phyloP scores from a whole-genome alignment of 2,797 vertebrate genomes.

The Chaetophractus vellerosus region DNA sequence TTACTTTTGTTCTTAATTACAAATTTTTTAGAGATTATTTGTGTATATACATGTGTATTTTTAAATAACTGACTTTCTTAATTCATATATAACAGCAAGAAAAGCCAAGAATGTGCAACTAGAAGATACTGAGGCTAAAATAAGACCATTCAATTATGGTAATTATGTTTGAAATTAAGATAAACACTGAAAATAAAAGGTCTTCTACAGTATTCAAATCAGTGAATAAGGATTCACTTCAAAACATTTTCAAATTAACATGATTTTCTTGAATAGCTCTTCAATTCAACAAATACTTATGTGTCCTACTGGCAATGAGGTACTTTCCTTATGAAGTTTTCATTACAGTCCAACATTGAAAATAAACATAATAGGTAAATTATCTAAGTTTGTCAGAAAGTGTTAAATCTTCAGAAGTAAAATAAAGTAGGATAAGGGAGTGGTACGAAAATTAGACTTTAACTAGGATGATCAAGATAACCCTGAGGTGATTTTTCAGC shows the following conservation, averaged over 20 bases:
- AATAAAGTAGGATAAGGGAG: not conserved
- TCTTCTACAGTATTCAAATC: not conserved
- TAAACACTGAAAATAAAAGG: constrained; percentile 22
- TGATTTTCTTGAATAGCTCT: not conserved
- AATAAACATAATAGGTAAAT: not conserved
- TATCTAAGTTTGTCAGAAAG: not conserved
- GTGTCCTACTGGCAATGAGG: not conserved
- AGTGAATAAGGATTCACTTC: not conserved
- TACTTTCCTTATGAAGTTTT: not conserved
- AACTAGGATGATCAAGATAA: not conserved
- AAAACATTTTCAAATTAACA: not conserved
- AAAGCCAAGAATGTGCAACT: constrained; percentile 26
- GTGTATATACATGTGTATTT: not conserved
- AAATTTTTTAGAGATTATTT: not conserved
- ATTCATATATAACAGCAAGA: not conserved
- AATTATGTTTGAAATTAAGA: constrained; percentile 10
- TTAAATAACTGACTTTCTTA: not conserved
- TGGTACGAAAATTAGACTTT: not conserved
- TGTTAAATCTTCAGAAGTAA: not conserved
- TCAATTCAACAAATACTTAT: constrained; percentile 23
- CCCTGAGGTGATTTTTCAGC: not conserved
- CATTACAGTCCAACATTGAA: not conserved
- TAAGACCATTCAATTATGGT: not conserved
- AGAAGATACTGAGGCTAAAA: not conserved
- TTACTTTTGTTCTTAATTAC: not conserved